Evolutionary conservation across 2,888 invertebrate species (phyloP).

Genomic region (Drosophila heteroneura): DNA sequence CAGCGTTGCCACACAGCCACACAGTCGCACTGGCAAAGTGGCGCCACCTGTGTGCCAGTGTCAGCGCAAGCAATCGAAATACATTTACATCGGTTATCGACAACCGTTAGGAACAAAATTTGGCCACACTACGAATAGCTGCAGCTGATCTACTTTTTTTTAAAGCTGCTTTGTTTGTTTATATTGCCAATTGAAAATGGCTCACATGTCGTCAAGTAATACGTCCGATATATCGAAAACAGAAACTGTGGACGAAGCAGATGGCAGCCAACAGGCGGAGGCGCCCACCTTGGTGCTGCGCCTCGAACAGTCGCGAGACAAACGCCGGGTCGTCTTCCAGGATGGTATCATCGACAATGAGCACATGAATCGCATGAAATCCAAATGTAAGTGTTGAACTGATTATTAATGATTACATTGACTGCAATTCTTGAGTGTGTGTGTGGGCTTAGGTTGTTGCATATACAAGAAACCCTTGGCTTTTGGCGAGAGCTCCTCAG

Average conservation of each 20-base stretch:
- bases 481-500: conserved; percentile 96
- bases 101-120: not conserved
- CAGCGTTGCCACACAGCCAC: conserved; percentile 58
- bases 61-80: not conserved
- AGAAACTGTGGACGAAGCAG: conserved; percentile 53
- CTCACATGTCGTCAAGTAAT: conserved; percentile 39
- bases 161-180: conserved; percentile 36
- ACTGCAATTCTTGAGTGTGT: not conserved
- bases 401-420: not conserved
- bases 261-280: conserved; percentile 16
- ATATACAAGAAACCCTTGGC: conserved; percentile 95
- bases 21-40: not conserved
- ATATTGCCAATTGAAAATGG: conserved; percentile 45
- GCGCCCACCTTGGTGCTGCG: conserved; percentile 85
- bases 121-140: not conserved
- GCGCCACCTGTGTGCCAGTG: not conserved
- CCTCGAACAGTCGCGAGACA: conserved; percentile 89
- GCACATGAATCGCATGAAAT: conserved; percentile 97
- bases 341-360: conserved; percentile 97
- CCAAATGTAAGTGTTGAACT: conserved; percentile 92
- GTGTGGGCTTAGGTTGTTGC: conserved; percentile 91
- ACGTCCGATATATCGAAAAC: conserved; percentile 28
- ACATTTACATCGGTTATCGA: conserved; percentile 6
- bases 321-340: conserved; percentile 95
- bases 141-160: conserved; percentile 16